Conservation (phyloP, 2,888 invertebrate species). For the Cepaea hortensis region DNA sequence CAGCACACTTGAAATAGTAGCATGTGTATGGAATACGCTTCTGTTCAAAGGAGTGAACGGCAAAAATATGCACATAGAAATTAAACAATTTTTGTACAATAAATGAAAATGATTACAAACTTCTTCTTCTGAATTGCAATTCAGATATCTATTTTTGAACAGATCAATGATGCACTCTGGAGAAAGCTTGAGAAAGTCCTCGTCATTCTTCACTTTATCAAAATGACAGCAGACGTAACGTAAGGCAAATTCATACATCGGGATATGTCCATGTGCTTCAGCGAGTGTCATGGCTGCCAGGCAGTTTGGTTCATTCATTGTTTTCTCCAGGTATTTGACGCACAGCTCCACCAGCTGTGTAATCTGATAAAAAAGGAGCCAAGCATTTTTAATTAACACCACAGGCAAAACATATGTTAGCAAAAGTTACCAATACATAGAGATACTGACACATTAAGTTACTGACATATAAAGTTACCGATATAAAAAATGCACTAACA, state of each 20-base stretch:
- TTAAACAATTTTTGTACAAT: not conserved
- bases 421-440: not conserved
- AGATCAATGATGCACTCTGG: constrained; percentile 66
- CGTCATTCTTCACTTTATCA: constrained; percentile 62
- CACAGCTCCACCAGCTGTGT: constrained; percentile 61
- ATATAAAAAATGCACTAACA: too few relatives aligned
- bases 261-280: constrained; percentile 67
- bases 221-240: constrained; percentile 66
- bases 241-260: constrained; percentile 65
- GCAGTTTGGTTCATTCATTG: constrained; percentile 69
- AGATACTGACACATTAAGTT: not conserved
- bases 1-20: too few relatives aligned
- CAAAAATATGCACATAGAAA: not conserved
- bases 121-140: constrained; percentile 64
- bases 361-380: constrained; percentile 40
- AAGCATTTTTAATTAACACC: not conserved
- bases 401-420: not conserved
- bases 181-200: constrained; percentile 67
- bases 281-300: constrained; percentile 69
- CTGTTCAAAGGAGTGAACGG: too few relatives aligned
- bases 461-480: too few relatives aligned
- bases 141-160: constrained; percentile 63
- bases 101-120: constrained; percentile 10
- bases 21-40: too few relatives aligned
- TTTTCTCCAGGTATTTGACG: constrained; percentile 65